Conservation (phyloP, 2,113 vertebrate genomes). For the Menura novaehollandiae region DNA sequence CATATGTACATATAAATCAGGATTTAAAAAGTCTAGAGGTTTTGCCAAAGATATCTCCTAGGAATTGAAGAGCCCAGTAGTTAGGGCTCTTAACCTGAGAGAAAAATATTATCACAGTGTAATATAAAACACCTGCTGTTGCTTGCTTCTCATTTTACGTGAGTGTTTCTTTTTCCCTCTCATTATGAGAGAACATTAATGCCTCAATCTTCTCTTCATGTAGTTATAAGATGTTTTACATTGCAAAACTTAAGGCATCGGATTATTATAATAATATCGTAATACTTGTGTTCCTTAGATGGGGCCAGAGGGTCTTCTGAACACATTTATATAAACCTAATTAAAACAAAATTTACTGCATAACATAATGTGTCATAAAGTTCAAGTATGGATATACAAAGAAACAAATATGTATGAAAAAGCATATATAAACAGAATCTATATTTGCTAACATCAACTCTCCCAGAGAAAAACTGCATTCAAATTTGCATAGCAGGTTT, state of each 20-base stretch:
- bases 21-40: background rate
- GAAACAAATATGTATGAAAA: background rate
- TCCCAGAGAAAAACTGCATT: background rate
- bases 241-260: background rate
- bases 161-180: background rate
- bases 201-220: background rate
- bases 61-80: slow-evolving; percentile 7
- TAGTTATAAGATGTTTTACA: background rate
- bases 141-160: background rate
- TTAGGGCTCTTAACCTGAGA: slow-evolving; percentile 21
- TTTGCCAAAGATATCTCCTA: background rate
- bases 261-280: background rate
- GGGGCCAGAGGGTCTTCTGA: background rate
- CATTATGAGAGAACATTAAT: background rate
- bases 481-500: background rate
- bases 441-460: background rate
- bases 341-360: background rate
- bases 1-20: background rate
- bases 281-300: background rate
- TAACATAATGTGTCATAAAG: background rate
- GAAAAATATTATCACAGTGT: background rate
- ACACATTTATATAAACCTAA: background rate
- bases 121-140: background rate
- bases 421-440: background rate
- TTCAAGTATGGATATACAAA: background rate